Percentiles rank a stretch among this genome's conserved stretches.
phyloP scores from a whole-genome alignment of 1,140 invertebrate genomes.

The Cepaea nemoralis region DNA sequence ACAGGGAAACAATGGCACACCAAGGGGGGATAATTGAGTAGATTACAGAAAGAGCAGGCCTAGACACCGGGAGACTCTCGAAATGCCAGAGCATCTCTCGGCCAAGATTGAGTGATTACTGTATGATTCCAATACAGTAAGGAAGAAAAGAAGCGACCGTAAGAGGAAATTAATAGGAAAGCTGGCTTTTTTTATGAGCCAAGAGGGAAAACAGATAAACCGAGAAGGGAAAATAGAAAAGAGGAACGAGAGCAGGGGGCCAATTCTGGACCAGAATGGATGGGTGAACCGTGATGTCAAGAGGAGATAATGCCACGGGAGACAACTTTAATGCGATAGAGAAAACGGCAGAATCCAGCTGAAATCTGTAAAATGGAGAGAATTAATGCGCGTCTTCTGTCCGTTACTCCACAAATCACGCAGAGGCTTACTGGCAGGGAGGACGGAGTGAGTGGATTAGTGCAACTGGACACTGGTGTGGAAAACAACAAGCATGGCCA shows the following conservation, averaged over 20 bases:
- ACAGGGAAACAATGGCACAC: conserved; percentile 6
- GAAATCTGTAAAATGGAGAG: too few relatives aligned
- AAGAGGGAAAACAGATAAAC: neutral
- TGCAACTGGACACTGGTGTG: too few relatives aligned
- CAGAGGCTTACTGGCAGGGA: too few relatives aligned
- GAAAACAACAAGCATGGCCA: too few relatives aligned
- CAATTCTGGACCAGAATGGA: neutral
- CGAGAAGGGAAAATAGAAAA: neutral
- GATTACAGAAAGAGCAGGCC: conserved; percentile 2
- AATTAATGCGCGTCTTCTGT: too few relatives aligned
- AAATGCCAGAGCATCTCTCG: conserved; percentile 30
- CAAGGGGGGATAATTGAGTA: conserved; percentile 33
- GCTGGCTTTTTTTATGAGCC: neutral
- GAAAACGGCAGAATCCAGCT: too few relatives aligned
- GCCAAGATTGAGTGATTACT: conserved; percentile 34
- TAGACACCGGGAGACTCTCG: neutral
- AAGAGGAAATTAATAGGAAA: conserved; percentile 10
- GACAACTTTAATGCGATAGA: too few relatives aligned
- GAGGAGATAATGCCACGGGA: neutral
- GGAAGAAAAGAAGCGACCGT: neutral
- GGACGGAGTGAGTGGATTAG: too few relatives aligned
- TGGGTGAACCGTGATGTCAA: neutral
- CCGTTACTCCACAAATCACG: too few relatives aligned
- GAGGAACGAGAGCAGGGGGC: neutral
- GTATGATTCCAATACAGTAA: neutral